Conservation (phyloP, 2,797 vertebrate genomes). For the Pangasius larnaudii region DNA sequence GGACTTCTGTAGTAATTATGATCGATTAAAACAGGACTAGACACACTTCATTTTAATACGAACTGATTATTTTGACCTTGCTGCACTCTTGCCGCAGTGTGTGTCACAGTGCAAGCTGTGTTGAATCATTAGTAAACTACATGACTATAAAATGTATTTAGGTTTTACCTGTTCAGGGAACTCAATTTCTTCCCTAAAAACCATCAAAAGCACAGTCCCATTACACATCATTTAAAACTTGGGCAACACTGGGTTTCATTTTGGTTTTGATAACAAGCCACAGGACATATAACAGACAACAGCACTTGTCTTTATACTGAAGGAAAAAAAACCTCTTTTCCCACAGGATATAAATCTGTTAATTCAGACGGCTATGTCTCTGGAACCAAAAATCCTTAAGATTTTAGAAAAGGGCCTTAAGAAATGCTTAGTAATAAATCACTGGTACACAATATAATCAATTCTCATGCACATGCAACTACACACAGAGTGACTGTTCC, state of each 20-base stretch:
- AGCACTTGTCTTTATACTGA: not conserved
- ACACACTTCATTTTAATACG: not conserved
- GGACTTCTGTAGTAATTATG: not conserved
- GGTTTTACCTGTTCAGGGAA: not conserved
- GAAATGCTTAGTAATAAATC: not conserved
- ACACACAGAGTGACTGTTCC: not conserved
- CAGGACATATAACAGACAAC: not conserved
- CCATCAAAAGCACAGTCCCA: not conserved
- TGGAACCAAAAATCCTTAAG: not conserved
- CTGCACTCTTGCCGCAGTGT: not conserved
- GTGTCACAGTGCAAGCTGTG: not conserved
- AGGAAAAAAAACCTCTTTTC: not conserved
- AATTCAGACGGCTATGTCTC: not conserved
- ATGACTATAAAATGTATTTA: not conserved
- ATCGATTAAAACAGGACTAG: not conserved
- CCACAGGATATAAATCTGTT: not conserved
- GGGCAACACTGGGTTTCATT: not conserved
- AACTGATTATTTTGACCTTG: not conserved
- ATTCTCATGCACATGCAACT: not conserved
- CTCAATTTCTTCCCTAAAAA: not conserved
- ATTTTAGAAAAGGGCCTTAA: not conserved
- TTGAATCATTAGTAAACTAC: not conserved
- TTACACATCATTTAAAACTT: not conserved
- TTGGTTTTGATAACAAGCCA: not conserved
- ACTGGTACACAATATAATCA: not conserved